Percentiles rank a stretch among this genome's conserved stretches.
These are phyloP conservation scores for Indicator maculatus DNA, from an alignment of 2,113 vertebrate genomes.

Conservation along the genomic window DNA sequence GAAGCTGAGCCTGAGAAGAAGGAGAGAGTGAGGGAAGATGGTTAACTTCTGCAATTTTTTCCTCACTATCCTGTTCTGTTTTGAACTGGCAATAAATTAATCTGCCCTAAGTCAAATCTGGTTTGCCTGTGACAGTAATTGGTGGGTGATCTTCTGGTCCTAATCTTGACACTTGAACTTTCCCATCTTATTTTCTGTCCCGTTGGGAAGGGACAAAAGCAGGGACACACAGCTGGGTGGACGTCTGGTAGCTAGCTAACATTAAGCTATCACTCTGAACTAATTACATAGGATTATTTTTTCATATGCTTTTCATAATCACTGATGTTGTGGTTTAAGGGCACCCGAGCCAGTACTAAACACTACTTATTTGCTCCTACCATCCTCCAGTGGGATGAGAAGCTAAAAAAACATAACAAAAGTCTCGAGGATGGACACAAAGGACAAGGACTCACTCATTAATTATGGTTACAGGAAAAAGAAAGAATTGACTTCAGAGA, in stretches of 20 bases:
- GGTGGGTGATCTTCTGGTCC: neutral
- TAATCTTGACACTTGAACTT: neutral
- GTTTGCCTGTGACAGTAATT: neutral
- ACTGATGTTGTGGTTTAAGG: neutral
- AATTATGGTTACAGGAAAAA: neutral
- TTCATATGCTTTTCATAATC: neutral
- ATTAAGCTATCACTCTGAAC: neutral
- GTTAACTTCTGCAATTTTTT: neutral
- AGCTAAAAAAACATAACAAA: neutral
- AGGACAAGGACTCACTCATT: neutral
- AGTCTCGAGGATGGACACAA: neutral
- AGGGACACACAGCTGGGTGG: neutral
- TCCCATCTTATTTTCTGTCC: neutral
- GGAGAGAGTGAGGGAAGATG: neutral
- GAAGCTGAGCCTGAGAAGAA: neutral
- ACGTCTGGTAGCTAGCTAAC: neutral
- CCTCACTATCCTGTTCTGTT: neutral
- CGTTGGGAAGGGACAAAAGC: rapidly evolving
- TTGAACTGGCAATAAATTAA: neutral
- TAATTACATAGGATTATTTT: neutral
- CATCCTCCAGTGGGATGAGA: neutral
- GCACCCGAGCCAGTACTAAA: neutral
- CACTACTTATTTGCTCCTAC: neutral
- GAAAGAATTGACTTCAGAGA: neutral
- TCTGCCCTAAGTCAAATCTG: neutral